A percentile compares a stretch with the other conserved stretches of the same genome.
Conservation (phyloP, 92 coral and sea anemone species). For the Phenganax marumi region DNA sequence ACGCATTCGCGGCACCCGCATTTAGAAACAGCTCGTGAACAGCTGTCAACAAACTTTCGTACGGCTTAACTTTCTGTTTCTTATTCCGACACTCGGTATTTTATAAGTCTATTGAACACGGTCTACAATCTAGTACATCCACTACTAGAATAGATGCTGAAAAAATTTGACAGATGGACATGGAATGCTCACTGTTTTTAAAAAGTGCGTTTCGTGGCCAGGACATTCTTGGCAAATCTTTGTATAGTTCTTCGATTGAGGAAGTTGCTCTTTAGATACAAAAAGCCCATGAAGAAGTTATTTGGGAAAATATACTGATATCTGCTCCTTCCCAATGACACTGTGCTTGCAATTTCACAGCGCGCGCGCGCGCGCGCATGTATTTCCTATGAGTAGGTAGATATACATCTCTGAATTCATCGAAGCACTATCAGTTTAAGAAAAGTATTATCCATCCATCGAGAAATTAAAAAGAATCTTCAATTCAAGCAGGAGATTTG, state of each 20-base stretch:
- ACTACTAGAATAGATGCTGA: neutral
- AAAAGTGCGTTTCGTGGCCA: neutral
- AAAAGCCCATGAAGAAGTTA: neutral
- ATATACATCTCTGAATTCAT: no score
- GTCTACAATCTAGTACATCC: neutral
- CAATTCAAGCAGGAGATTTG: no score
- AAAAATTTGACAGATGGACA: neutral
- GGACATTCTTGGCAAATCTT: slow-evolving; percentile 10
- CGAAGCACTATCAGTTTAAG: no score
- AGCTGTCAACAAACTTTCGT: neutral
- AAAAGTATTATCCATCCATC: no score
- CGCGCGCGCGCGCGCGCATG: no score
- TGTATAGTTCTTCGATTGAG: neutral
- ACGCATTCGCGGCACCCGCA: neutral
- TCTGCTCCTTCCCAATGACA: no score
- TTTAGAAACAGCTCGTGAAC: neutral
- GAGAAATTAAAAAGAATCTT: no score
- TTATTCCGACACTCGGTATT: neutral
- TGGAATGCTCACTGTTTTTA: neutral
- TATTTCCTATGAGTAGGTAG: no score
- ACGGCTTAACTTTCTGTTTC: neutral
- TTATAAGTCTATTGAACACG: neutral
- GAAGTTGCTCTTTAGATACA: neutral
- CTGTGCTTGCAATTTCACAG: no score
- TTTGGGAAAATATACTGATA: neutral